Base-by-base conservation (phyloP, 2,113 vertebrate species). In the Recurvirostra avosetta region DNA sequence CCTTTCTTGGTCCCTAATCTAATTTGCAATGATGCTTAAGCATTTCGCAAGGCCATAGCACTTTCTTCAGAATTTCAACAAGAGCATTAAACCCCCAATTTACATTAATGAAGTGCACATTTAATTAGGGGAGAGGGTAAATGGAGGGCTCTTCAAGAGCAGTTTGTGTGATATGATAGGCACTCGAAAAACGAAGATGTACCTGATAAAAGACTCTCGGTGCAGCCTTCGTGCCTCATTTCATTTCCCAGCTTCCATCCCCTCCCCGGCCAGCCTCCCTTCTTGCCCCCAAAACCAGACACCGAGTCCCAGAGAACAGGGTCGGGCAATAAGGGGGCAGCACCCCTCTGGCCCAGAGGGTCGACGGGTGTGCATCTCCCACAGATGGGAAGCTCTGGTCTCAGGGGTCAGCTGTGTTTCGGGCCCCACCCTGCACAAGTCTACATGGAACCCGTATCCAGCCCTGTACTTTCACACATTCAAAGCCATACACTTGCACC, bases 91-190 rank as follows among this genome's bases (percentile, higher is more conserved):
- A 99, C 97, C 98, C 98, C 98, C 99, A 99, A 99, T 99, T 99
- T 99, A 99, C 99, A 99, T 99, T 99, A 99, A 99, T 99, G 99
- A 99, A 99, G 99, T 99, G 99, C 99, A 99, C 99, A 99, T 99
- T 99, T 99, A 99, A 99, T 99, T 99, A 99, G 98, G 99, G 96
- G 97, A 98, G 98, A 98, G 98, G 98, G 97, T 98, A 98, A 98
- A 98, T 98, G 98, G 97, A 98, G 98, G 98, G 98, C 98, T 98
- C 98, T 98, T 98, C 97, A 98, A 98, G 97, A 98, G 97, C 98
- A 98, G 98, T 98, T 98, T 98, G 97, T 62, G 79, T 95, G 98
- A 97, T 98, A 97, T 95, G 98, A 98, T 98, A 96, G 98, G 97
- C 97, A 97, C 97, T 98, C 78, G 85, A 97, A 81, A 96, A 96